phyloP scores from a whole-genome alignment of 2,113 vertebrate genomes.

The Naja naja region DNA sequence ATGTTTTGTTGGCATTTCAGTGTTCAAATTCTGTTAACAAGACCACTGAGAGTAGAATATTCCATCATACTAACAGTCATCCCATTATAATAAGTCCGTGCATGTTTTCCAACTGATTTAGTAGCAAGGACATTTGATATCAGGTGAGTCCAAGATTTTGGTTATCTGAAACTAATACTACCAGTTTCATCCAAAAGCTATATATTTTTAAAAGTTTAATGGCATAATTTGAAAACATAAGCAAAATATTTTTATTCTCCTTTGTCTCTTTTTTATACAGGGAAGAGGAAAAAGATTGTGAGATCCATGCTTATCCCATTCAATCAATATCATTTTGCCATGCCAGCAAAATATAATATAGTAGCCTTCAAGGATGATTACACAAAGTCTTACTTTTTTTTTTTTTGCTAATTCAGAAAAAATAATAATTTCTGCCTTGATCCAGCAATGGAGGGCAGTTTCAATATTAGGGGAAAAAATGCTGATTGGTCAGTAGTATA shows the following conservation, averaged over 20 bases:
- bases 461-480: neutral
- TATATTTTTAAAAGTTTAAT: neutral
- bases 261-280: neutral
- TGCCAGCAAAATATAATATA: neutral
- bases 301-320: neutral
- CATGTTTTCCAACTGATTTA: slow-evolving; percentile 32
- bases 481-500: neutral
- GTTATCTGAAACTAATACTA: slow-evolving; percentile 36
- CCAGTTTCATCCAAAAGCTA: neutral
- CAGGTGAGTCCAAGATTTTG: slow-evolving; percentile 38
- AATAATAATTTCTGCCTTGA: neutral
- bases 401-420: neutral
- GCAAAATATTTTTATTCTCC: no score
- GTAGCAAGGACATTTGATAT: slow-evolving; percentile 56
- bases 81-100: neutral
- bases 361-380: neutral
- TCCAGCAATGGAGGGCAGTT: neutral
- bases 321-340: neutral
- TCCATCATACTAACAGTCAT: neutral
- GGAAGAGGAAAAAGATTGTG: neutral
- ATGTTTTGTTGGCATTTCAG: slow-evolving; percentile 28
- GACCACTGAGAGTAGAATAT: slow-evolving; percentile 39
- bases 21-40: slow-evolving; percentile 50
- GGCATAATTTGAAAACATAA: neutral
- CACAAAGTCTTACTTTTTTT: neutral